phyloP scores from a whole-genome alignment of 2,888 invertebrate genomes.

The Zygogramma bicolorata region DNA sequence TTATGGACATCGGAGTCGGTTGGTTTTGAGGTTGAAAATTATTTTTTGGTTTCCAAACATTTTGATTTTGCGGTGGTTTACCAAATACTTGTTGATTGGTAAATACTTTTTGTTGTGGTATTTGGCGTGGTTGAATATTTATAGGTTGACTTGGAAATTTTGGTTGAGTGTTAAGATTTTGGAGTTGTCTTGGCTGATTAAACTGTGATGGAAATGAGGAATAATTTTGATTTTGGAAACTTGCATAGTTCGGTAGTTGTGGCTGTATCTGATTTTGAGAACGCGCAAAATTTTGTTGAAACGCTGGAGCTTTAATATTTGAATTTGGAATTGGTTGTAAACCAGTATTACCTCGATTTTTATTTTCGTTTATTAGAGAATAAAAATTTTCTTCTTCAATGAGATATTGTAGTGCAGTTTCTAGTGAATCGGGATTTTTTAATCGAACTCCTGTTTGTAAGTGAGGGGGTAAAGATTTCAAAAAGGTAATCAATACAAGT shows the following conservation, averaged over 20 bases:
- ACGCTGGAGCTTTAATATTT: neutral
- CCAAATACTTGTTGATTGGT: neutral
- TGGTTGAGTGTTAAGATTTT: neutral
- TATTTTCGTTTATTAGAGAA: neutral
- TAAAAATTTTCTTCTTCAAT: neutral
- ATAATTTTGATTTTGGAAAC: neutral
- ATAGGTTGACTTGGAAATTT: neutral
- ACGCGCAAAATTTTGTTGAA: neutral
- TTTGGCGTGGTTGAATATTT: neutral
- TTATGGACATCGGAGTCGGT: neutral
- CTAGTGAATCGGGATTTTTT: neutral
- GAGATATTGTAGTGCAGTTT: neutral
- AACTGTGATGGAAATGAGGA: neutral
- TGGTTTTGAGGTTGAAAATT: neutral
- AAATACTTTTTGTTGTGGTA: neutral
- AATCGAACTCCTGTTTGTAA: neutral
- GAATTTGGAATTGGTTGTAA: neutral
- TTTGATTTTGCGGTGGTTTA: neutral
- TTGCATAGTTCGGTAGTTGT: neutral
- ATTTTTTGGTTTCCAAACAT: slow-evolving; percentile 11
- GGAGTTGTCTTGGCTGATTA: neutral
- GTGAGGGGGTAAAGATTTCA: neutral
- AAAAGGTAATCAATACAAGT: neutral
- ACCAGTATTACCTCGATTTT: neutral
- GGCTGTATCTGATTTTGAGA: neutral